Percentiles rank a stretch among this genome's conserved stretches.
phyloP scores from a whole-genome alignment of 2,888 invertebrate species.

The Sicus ferrugineus region DNA sequence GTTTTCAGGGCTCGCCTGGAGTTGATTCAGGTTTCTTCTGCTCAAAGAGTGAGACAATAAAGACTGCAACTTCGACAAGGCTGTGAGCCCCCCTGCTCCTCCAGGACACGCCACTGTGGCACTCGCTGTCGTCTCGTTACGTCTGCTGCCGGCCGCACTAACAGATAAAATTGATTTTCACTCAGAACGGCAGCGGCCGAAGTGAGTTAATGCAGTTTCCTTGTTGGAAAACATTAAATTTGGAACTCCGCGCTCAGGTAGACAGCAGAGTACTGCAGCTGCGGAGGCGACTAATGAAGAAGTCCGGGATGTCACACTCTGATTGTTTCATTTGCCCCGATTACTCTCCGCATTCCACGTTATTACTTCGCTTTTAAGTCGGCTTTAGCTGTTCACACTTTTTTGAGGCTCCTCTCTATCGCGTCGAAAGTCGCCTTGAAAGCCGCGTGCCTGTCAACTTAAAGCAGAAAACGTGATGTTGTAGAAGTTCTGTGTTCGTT shows the following conservation, averaged over 20 bases:
- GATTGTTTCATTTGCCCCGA: not conserved
- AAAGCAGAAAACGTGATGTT: no score
- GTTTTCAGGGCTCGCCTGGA: constrained; percentile 2
- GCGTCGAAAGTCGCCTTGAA: no score
- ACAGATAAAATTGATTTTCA: constrained; percentile 27
- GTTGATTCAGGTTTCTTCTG: no score
- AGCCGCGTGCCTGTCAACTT: no score
- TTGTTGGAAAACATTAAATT: constrained; percentile 28
- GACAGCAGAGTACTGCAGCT: not conserved
- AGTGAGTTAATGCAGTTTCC: constrained; percentile 33
- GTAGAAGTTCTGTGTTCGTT: no score
- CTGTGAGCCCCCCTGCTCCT: no score
- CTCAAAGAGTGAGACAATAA: no score
- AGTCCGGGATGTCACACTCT: not conserved
- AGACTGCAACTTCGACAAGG: no score
- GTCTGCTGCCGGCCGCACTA: no score
- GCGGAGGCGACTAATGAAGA: not conserved
- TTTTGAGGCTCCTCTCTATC: no score
- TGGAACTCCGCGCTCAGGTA: constrained; percentile 13
- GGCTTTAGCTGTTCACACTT: no score
- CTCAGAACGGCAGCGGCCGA: constrained; percentile 10
- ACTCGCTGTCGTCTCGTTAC: not conserved
- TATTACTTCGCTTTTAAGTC: no score
- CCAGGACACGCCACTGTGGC: not conserved
- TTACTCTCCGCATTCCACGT: not conserved